Evolutionary conservation across 1,140 invertebrate genomes (phyloP).

Genomic region (Ceratosolen solmsi): DNA sequence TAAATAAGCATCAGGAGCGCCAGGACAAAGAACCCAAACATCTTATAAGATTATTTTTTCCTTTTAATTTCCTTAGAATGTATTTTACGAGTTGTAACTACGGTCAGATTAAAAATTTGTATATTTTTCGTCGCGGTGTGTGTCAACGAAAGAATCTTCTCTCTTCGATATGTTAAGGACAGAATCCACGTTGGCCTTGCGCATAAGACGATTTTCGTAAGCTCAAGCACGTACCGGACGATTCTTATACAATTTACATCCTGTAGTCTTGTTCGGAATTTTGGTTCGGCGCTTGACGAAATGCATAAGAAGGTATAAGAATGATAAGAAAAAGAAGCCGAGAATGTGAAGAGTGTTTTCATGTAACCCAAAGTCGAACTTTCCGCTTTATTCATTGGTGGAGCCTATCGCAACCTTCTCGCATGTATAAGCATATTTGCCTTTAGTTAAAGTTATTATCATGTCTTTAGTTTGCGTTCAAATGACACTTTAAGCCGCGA

Average conservation of each 20-base stretch:
- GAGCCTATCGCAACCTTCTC: conserved; percentile 1
- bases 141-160: conserved; percentile 42
- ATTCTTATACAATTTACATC: conserved; percentile 34
- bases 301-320: not conserved
- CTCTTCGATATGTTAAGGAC: conserved; percentile 13
- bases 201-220: conserved; percentile 31
- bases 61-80: conserved; percentile 25
- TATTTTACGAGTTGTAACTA: not conserved
- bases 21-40: conserved; percentile 56
- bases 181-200: not conserved
- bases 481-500: not conserved
- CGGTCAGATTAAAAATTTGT: conserved; percentile 26
- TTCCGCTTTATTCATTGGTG: conserved; percentile 11
- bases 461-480: not conserved
- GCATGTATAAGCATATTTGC: conserved; percentile 5
- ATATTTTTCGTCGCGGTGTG: conserved; percentile 9
- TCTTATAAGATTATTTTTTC: conserved; percentile 6
- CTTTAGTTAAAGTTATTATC: conserved; percentile 14
- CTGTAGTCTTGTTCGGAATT: conserved; percentile 17
- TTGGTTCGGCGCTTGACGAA: conserved; percentile 12
- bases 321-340: conserved; percentile 1
- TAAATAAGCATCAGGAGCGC: conserved; percentile 5
- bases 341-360: conserved; percentile 20
- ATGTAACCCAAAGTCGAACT: conserved; percentile 19
- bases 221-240: conserved; percentile 40